Base-by-base conservation (phyloP, 2,888 invertebrate species). In the Pteria penguin region DNA sequence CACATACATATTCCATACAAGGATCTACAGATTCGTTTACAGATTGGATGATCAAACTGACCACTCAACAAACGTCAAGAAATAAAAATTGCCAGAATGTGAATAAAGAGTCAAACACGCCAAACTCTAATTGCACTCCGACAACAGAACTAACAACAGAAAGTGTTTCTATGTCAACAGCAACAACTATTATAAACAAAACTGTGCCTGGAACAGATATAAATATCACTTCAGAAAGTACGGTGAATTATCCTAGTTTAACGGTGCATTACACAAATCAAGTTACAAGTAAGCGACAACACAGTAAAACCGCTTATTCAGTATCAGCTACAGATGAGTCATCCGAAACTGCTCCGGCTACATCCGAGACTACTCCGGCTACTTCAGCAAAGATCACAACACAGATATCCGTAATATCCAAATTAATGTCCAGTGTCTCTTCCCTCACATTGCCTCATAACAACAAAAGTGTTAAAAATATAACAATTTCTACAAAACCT, bases 41-140 rank as follows among this genome's bases (percentile, higher is more conserved):
- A 3, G 72, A 72, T 22, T 72, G 65, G 65, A 57, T 65, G 22
- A 11, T 31, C 27, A 22, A 24, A 55, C 32, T 65, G 2, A 65
- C 72, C 2, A 65, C 72, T 4, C 8, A n/a, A 32, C 57, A 36
- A 31, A 18, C 55, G 27, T 32, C 36, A 24, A 55, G 26, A 11
- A 36, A 32, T 33, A 63, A n/a, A 58, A 29, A 31, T 5, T 72
- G 72, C 14, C 55, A 14, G 4, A 68, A 45, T 8, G 24, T 27
- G 24, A 5, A 66, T 33, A 18, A 33, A 1, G 22, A n/a, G n/a
- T n/a, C n/a, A n/a, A n/a, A n/a, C n/a, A 36, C 14, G 5, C 14
- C 45, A 36, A 36, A 36, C 45, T 36, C 45, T 36, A 36, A 36
- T 36, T 36, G 45, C 14, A 11, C 45, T 11, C 45, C 14, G 5